Evolutionary conservation across 2,888 invertebrate genomes (phyloP).

Genomic region (Lymantria dispar): DNA sequence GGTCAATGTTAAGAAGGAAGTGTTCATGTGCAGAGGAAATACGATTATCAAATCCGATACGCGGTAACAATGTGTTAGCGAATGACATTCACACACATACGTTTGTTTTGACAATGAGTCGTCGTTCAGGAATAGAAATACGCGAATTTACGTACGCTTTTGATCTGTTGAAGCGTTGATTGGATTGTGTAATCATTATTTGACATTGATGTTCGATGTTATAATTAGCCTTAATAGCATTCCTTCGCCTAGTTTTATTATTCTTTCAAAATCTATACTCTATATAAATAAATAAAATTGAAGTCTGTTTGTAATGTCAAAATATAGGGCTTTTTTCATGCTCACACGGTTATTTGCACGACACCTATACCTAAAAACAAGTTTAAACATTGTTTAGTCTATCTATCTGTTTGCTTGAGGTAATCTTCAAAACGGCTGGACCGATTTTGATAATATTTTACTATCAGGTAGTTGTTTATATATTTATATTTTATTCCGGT

Average conservation of each 20-base stretch:
- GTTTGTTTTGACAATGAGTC: slow-evolving; percentile 10
- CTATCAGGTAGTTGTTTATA: too few species aligned
- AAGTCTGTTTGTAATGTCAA: too few species aligned
- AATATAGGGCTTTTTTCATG: too few species aligned
- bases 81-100: slow-evolving; percentile 9
- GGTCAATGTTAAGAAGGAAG: slow-evolving; percentile 33
- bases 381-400: too few species aligned
- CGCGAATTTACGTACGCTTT: not conserved
- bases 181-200: not conserved
- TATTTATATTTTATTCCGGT: too few species aligned
- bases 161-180: not conserved
- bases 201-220: not conserved
- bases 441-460: too few species aligned
- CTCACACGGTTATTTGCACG: too few species aligned
- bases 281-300: too few species aligned
- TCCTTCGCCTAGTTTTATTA: not conserved
- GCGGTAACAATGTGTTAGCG: slow-evolving; percentile 4
- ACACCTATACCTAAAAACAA: too few species aligned
- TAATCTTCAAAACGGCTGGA: too few species aligned
- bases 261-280: too few species aligned
- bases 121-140: slow-evolving; percentile 1
- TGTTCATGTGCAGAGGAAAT: slow-evolving; percentile 14
- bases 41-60: slow-evolving; percentile 24
- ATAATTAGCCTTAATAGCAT: not conserved
- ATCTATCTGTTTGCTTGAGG: too few species aligned